Conservation (phyloP, 2,113 vertebrate genomes). For the Etheostoma cragini region DNA sequence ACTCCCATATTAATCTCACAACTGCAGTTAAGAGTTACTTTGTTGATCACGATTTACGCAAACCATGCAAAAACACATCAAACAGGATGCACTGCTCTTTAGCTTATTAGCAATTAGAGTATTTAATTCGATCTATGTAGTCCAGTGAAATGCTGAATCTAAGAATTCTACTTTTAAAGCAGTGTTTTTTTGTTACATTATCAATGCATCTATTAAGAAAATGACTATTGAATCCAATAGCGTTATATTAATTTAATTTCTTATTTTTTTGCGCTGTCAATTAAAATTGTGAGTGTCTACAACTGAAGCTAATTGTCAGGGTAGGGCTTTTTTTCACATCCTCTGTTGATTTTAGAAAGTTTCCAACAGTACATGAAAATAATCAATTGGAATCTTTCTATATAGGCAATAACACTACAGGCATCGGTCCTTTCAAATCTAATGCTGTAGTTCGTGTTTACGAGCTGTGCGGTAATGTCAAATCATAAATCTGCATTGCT, state of each 20-base stretch:
- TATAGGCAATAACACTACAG: not conserved
- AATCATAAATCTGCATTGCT: not conserved
- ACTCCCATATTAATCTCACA: not conserved
- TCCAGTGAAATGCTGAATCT: not conserved
- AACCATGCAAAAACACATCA: not conserved
- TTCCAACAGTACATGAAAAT: not conserved
- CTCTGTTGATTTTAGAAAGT: not conserved
- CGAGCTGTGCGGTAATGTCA: not conserved
- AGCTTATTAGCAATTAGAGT: not conserved
- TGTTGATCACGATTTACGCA: not conserved
- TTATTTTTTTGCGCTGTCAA: not conserved
- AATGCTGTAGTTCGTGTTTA: not conserved
- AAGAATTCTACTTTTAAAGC: not conserved
- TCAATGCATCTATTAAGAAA: not conserved
- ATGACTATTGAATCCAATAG: not conserved
- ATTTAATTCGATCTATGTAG: not conserved
- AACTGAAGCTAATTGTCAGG: not conserved
- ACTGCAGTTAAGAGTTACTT: not conserved
- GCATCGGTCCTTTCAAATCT: not conserved
- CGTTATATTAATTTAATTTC: not conserved
- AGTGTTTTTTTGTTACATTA: not conserved
- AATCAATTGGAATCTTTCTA: conserved; percentile 12
- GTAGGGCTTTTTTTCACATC: not conserved
- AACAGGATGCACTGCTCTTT: not conserved
- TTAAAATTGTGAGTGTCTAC: not conserved